Evolutionary conservation across 35 echinoderm and acorn worm species (phyloP).

Genomic region (Eucidaris tribuloides): DNA sequence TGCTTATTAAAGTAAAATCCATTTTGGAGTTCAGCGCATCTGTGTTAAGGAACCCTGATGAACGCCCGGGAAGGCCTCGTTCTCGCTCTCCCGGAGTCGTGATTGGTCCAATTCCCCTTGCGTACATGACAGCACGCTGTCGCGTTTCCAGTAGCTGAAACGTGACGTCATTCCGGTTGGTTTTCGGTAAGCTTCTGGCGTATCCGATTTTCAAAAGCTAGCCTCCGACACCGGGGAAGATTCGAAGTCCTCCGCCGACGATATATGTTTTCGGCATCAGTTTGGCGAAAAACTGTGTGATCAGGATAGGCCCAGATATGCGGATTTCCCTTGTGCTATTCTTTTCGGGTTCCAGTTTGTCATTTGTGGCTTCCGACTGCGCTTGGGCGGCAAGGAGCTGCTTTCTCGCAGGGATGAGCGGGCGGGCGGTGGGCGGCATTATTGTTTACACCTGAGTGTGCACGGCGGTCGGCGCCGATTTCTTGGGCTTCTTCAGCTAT

Average conservation of each 20-base stretch:
- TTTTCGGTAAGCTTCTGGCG: slow-evolving; percentile 81
- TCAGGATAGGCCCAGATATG: slow-evolving; percentile 69
- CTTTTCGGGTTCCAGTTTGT: slow-evolving; percentile 54
- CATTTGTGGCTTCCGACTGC: slow-evolving; percentile 35
- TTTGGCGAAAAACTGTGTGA: slow-evolving; percentile 80
- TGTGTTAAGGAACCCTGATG: not conserved
- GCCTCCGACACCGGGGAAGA: not conserved
- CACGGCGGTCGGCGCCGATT: slow-evolving; percentile 38
- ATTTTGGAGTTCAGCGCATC: slow-evolving; percentile 4
- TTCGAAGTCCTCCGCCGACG: slow-evolving; percentile 1
- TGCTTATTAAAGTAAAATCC: slow-evolving; percentile 8
- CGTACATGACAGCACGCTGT: slow-evolving; percentile 38
- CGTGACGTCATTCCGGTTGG: slow-evolving; percentile 51
- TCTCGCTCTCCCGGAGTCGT: slow-evolving; percentile 8
- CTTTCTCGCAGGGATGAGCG: slow-evolving; percentile 66
- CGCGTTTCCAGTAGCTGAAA: slow-evolving; percentile 75
- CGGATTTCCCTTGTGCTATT: slow-evolving; percentile 73
- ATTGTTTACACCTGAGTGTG: slow-evolving; percentile 29
- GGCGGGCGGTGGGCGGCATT: slow-evolving; percentile 64
- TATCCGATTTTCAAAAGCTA: slow-evolving; percentile 40
- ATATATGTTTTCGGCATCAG: slow-evolving; percentile 46
- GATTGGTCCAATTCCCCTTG: too few relatives aligned
- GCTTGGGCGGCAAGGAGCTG: slow-evolving; percentile 36
- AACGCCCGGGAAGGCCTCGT: slow-evolving; percentile 1
- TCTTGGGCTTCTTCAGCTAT: slow-evolving; percentile 71